Conservation (phyloP, 1,140 invertebrate genomes). For the Chymomyza costata region DNA sequence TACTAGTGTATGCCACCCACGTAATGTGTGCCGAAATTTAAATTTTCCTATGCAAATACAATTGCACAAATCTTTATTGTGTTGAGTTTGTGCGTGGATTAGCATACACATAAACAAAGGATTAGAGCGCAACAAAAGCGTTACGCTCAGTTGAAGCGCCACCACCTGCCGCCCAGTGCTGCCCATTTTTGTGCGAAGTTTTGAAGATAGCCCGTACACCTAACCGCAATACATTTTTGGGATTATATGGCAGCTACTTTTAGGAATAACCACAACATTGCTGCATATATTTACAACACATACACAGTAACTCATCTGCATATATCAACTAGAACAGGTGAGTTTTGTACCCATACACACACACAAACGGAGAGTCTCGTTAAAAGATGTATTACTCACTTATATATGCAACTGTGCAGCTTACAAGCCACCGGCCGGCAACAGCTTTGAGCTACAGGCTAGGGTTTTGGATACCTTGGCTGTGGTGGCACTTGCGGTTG, state of each 20-base stretch:
- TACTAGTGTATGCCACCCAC: conserved; percentile 55
- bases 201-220: too few species aligned
- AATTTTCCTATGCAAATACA: conserved; percentile 59
- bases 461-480: not conserved
- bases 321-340: not conserved
- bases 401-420: conserved; percentile 17
- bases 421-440: not conserved
- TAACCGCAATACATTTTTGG: not conserved
- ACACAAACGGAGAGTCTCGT: conserved; percentile 1
- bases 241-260: conserved; percentile 7
- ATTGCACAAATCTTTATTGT: conserved; percentile 33
- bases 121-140: conserved; percentile 34
- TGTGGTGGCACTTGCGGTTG: conserved; percentile 59
- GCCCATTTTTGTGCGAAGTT: not conserved
- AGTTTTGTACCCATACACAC: conserved; percentile 2
- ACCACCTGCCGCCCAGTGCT: not conserved
- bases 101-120: conserved; percentile 68
- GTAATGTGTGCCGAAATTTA: conserved; percentile 72
- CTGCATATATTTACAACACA: not conserved
- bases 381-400: conserved; percentile 61
- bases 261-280: not conserved
- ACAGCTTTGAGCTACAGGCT: too few species aligned
- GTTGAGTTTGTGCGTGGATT: conserved; percentile 42
- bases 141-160: conserved; percentile 5
- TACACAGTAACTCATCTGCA: too few species aligned